phyloP scores from a whole-genome alignment of 2,797 vertebrate species.

The Diplodus puntazzo region DNA sequence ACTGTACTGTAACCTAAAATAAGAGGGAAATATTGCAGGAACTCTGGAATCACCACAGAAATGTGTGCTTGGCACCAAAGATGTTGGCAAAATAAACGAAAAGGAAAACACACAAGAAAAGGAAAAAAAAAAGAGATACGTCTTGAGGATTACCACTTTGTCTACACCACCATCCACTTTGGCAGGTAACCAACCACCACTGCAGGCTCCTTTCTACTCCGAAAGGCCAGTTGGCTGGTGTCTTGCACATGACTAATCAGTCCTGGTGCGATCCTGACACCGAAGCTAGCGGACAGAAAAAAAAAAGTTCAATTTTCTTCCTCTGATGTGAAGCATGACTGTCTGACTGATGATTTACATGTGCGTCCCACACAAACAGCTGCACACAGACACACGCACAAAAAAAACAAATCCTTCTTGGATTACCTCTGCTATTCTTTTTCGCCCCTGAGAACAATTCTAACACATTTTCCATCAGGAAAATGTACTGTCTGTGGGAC shows the following conservation, averaged over 20 bases:
- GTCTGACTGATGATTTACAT: conserved; percentile 68
- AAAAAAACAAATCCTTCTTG: conserved; percentile 41
- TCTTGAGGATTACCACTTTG: conserved; percentile 77
- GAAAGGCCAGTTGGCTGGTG: conserved; percentile 58
- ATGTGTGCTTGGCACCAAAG: conserved; percentile 64
- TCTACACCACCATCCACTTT: conserved; percentile 65
- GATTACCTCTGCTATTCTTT: conserved; percentile 56
- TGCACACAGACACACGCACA: neutral
- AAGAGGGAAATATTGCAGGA: conserved; percentile 52
- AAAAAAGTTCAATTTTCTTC: conserved; percentile 51
- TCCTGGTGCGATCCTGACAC: conserved; percentile 65
- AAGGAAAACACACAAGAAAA: conserved; percentile 55
- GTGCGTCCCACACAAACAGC: conserved; percentile 49
- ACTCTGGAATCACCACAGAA: conserved; percentile 59
- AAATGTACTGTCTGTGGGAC: conserved; percentile 64
- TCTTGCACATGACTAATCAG: conserved; percentile 75
- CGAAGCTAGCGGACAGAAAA: conserved; percentile 43
- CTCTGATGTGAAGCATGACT: conserved; percentile 62
- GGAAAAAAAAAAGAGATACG: conserved; percentile 40
- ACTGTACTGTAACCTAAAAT: conserved; percentile 49
- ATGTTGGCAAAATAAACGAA: conserved; percentile 75
- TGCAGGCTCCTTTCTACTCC: conserved; percentile 53
- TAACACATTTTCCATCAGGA: conserved; percentile 60
- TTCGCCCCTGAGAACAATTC: conserved; percentile 63
- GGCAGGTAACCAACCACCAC: conserved; percentile 70